Base-by-base conservation (phyloP, 30 jellyfish, hydroid and myxozoan species). In the Turritopsis dohrnii region DNA sequence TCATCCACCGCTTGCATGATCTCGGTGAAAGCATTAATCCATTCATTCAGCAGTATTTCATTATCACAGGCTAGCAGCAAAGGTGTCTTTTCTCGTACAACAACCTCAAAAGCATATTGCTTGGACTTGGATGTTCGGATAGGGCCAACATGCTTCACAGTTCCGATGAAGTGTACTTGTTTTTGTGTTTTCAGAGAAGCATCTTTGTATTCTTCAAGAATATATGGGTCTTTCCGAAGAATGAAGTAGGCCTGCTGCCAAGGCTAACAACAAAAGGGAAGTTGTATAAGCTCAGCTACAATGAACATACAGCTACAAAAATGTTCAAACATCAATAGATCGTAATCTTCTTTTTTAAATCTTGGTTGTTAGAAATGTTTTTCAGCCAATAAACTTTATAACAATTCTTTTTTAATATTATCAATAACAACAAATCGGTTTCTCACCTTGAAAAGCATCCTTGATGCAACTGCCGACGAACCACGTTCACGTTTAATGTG, bases 31-130 rank as follows among this genome's bases (percentile, higher is more conserved):
- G 87, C 89, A 18, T 71, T 76, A 8, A 86, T 86, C 97, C 97
- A 90, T 74, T 90, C 97, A n/a, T 54, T 71, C 41, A 88, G 72
- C 79, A 90, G 79, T 53, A 82, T 53, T 72, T 90, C 88, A 65
- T 90, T 90, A 65, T 90, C 97, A 54, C 97, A 90, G 31, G 96
- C 97, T n/a, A 90, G 76, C 69, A 90, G 60, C n/a, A 90, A 79
- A 0, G 95, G 90, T 3, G 90, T 81, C 18, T 88, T 87, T 52
- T 86, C 95, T 52, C 76, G 73, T 17, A 84, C 85, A 22, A 90
- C 95, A 7, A 90, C 95, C 84, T 90, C 96, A 65, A 90, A 90
- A 21, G 97, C 97, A 74, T 66, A 90, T 29, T 79, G 96, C 65
- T 90, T 76, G 26, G 97, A 90, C 72, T 86, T 90, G 8, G 97